Evolutionary conservation across 2,888 invertebrate genomes (phyloP).

Genomic region (Hoplodrina blanda): DNA sequence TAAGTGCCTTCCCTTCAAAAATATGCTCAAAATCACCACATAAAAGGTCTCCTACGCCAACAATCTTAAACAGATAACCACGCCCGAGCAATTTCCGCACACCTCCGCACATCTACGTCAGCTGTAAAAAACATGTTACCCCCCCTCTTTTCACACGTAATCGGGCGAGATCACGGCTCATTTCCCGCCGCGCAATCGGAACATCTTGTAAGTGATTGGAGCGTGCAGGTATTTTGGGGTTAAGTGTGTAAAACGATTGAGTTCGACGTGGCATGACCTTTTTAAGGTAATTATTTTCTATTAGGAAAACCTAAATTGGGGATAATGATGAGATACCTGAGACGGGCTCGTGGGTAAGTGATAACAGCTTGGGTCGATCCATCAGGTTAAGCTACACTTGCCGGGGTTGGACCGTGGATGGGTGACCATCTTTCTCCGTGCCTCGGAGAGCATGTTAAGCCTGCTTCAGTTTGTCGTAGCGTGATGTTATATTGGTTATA

Average conservation of each 20-base stretch:
- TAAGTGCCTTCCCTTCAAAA: too few relatives aligned
- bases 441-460: too few relatives aligned
- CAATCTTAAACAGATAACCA: slow-evolving; percentile 44
- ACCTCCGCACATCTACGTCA: slow-evolving; percentile 23
- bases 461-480: too few relatives aligned
- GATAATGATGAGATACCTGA: slow-evolving; percentile 18
- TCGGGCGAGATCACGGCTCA: slow-evolving; percentile 60
- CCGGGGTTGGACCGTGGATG: too few relatives aligned
- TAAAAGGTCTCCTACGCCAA: not conserved
- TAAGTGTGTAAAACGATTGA: slow-evolving; percentile 10
- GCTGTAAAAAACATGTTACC: slow-evolving; percentile 43
- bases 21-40: not conserved
- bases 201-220: slow-evolving; percentile 53
- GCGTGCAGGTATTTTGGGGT: slow-evolving; percentile 39
- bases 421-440: too few relatives aligned
- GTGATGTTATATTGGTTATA: too few relatives aligned
- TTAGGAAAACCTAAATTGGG: not conserved
- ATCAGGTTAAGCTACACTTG: too few relatives aligned
- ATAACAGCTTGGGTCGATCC: too few relatives aligned
- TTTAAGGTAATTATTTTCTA: slow-evolving; percentile 2
- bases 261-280: not conserved
- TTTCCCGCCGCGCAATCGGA: slow-evolving; percentile 49
- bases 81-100: slow-evolving; percentile 48
- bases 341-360: not conserved
- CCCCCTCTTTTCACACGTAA: slow-evolving; percentile 57